A percentile compares a stretch with the other conserved stretches of the same genome.
phyloP scores from a whole-genome alignment of 64 coral and sea anemone genomes.

The Catalaphyllia jardinei region DNA sequence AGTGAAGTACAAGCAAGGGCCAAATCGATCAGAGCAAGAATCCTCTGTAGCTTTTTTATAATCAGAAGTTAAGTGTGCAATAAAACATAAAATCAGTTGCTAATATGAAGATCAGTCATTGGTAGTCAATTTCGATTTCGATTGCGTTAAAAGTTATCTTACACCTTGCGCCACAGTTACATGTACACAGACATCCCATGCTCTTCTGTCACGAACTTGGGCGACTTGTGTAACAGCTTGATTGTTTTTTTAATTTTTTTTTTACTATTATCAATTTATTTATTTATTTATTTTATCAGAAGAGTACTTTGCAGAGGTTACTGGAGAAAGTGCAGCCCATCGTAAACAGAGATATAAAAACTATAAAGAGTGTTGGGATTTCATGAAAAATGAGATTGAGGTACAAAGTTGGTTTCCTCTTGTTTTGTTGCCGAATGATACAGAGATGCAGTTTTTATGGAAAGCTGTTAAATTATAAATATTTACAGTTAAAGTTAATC shows the following conservation, averaged over 20 bases:
- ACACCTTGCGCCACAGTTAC: neutral
- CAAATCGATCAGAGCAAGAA: too few species aligned
- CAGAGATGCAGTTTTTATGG: too few species aligned
- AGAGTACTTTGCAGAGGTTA: conserved; percentile 25
- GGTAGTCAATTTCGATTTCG: too few species aligned
- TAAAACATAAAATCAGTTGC: too few species aligned
- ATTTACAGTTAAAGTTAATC: too few species aligned
- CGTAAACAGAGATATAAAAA: conserved; percentile 55
- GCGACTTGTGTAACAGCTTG: neutral
- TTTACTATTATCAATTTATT: neutral
- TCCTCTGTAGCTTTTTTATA: too few species aligned
- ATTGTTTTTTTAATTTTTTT: neutral
- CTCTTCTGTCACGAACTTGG: too few species aligned
- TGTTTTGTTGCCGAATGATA: neutral
- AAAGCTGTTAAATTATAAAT: too few species aligned
- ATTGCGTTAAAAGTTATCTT: neutral
- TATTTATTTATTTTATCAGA: neutral
- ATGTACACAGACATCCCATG: too few species aligned
- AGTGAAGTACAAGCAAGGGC: too few species aligned
- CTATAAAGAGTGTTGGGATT: conserved; percentile 44
- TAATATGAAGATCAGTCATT: too few species aligned
- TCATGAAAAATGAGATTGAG: conserved; percentile 44
- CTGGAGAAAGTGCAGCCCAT: conserved; percentile 51
- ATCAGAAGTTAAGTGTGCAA: too few species aligned
- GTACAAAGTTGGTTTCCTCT: neutral